Evolutionary conservation across 2,113 vertebrate genomes (phyloP).

Genomic region (Dipodomys merriami): DNA sequence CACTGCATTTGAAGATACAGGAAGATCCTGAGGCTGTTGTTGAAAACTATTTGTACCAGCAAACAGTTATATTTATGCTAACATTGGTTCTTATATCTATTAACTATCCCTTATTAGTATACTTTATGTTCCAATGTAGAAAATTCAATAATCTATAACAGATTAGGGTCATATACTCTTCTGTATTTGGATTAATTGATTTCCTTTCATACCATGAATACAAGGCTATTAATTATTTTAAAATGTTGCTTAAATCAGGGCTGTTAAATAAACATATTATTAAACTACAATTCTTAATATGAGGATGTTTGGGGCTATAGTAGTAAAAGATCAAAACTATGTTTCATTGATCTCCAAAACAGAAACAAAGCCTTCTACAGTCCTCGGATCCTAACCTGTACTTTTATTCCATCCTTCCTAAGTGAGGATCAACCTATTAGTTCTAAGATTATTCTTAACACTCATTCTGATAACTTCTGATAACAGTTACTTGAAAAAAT

Average conservation of each 20-base stretch:
- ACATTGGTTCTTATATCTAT: conserved; percentile 43
- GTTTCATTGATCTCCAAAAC: conserved; percentile 23
- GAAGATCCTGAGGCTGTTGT: conserved; percentile 33
- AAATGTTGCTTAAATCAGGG: conserved; percentile 29
- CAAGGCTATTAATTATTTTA: conserved; percentile 33
- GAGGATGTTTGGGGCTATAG: neutral
- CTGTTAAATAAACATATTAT: conserved; percentile 22
- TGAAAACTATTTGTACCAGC: conserved; percentile 47
- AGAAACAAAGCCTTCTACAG: neutral
- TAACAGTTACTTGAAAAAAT: conserved; percentile 24
- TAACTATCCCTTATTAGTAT: conserved; percentile 14
- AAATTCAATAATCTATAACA: conserved; percentile 35
- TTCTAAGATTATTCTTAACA: conserved; percentile 26
- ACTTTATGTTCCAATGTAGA: neutral
- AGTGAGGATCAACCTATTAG: neutral
- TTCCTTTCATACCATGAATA: conserved; percentile 33
- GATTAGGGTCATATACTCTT: conserved; percentile 18
- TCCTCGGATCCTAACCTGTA: neutral
- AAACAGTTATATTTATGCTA: conserved; percentile 43
- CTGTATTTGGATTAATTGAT: conserved; percentile 21
- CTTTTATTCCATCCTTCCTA: conserved; percentile 18
- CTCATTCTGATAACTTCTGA: conserved; percentile 38
- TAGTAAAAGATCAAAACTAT: conserved; percentile 52
- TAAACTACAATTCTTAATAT: conserved; percentile 39
- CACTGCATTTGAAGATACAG: conserved; percentile 53